phyloP scores from a whole-genome alignment of 2,888 invertebrate species.

The Hyposoter didymator region DNA sequence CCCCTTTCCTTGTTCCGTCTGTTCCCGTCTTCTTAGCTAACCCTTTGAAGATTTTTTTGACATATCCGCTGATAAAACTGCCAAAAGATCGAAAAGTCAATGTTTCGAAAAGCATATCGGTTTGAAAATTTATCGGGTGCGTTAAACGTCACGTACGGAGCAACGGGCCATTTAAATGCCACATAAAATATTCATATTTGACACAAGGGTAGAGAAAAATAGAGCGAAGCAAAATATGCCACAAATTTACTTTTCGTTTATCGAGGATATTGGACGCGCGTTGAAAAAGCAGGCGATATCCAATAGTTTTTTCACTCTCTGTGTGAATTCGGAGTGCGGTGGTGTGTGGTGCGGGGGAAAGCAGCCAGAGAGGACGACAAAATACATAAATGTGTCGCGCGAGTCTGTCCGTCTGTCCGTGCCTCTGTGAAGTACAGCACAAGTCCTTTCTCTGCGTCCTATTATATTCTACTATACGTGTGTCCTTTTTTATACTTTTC shows the following conservation, averaged over 20 bases:
- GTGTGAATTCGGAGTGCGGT: conserved; percentile 8
- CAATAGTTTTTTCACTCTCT: background rate
- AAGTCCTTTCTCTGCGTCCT: conserved; percentile 53
- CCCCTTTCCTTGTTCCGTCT: conserved; percentile 49
- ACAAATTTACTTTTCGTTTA: background rate
- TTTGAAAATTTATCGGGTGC: conserved; percentile 4
- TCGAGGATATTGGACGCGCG: background rate
- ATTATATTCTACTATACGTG: conserved; percentile 56
- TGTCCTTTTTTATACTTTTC: conserved; percentile 62
- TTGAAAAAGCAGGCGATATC: background rate
- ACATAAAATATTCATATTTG: conserved; percentile 14
- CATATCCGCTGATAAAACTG: conserved; percentile 7
- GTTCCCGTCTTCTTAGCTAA: conserved; percentile 42
- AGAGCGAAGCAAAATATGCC: background rate
- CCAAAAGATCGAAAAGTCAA: conserved; percentile 22
- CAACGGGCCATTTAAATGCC: conserved; percentile 30
- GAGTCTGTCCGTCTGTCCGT: background rate
- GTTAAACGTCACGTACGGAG: conserved; percentile 12
- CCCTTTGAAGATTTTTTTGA: conserved; percentile 45
- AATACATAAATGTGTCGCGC: conserved; percentile 14
- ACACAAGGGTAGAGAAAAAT: conserved; percentile 13
- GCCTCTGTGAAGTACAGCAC: conserved; percentile 32
- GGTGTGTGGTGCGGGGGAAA: background rate
- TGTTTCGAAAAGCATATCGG: conserved; percentile 4
- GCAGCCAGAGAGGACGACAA: conserved; percentile 7